phyloP scores from a whole-genome alignment of 2,113 vertebrate species.

The Clarias gariepinus region DNA sequence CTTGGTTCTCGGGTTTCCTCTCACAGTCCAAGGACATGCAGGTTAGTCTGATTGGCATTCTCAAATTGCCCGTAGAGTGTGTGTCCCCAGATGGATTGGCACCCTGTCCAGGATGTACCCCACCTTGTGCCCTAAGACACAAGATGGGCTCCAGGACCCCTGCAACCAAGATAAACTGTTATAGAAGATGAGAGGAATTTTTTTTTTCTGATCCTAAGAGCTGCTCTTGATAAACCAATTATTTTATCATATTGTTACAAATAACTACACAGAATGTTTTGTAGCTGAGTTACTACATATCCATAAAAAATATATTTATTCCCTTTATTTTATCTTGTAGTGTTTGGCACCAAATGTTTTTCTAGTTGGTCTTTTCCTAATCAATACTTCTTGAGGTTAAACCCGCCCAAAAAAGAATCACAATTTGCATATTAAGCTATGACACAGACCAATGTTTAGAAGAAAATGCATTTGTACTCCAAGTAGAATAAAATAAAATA shows the following conservation, averaged over 20 bases:
- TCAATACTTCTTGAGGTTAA: neutral
- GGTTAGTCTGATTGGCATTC: too few relatives aligned
- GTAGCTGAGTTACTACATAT: neutral
- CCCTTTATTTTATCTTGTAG: neutral
- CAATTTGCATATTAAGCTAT: neutral
- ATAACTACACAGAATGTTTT: neutral
- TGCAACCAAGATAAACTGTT: too few relatives aligned
- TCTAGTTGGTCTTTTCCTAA: neutral
- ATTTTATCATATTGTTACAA: neutral
- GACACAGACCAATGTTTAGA: neutral
- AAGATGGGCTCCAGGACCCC: too few relatives aligned
- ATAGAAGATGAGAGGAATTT: too few relatives aligned
- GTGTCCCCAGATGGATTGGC: too few relatives aligned
- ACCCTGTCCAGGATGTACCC: too few relatives aligned
- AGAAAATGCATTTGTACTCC: neutral
- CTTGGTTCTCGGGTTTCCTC: too few relatives aligned
- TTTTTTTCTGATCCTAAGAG: too few relatives aligned
- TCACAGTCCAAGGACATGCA: too few relatives aligned
- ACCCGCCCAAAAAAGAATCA: neutral
- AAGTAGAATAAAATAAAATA: neutral
- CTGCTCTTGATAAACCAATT: neutral
- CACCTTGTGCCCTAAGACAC: too few relatives aligned
- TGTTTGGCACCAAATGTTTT: neutral
- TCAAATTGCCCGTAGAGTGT: too few relatives aligned
- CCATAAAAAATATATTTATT: neutral